phyloP scores from a whole-genome alignment of 2,888 invertebrate genomes.

The Epistrophe grossulariae region DNA sequence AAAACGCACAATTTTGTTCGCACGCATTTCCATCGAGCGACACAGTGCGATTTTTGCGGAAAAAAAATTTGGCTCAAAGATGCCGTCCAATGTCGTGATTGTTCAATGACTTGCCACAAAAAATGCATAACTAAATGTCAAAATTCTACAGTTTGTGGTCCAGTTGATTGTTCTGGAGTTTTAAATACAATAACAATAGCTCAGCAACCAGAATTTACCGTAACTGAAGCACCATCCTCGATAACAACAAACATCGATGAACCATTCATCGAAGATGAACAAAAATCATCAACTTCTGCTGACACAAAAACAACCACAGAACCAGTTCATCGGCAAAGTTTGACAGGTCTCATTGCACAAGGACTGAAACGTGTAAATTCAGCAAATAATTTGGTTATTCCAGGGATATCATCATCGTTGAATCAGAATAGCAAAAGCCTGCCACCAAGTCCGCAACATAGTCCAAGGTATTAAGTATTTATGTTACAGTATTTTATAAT shows the following conservation, averaged over 20 bases:
- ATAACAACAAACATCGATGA: slow-evolving; percentile 58
- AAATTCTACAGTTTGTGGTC: slow-evolving; percentile 87
- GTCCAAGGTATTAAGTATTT: slow-evolving; percentile 86
- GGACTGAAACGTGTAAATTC: slow-evolving; percentile 89
- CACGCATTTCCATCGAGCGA: slow-evolving; percentile 94
- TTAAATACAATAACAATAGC: slow-evolving; percentile 63
- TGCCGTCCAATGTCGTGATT: slow-evolving; percentile 95
- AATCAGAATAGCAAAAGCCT: slow-evolving; percentile 87
- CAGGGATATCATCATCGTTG: slow-evolving; percentile 85
- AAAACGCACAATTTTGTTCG: slow-evolving; percentile 91
- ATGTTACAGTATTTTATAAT: too few relatives aligned
- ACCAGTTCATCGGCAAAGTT: slow-evolving; percentile 81
- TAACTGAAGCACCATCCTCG: slow-evolving; percentile 81
- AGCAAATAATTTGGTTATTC: slow-evolving; percentile 88
- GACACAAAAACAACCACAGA: slow-evolving; percentile 74
- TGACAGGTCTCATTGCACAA: slow-evolving; percentile 84
- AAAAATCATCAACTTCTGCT: not conserved
- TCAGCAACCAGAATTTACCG: slow-evolving; percentile 84
- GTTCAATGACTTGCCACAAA: slow-evolving; percentile 96
- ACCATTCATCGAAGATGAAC: slow-evolving; percentile 16
- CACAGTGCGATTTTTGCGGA: slow-evolving; percentile 96
- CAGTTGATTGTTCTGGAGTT: slow-evolving; percentile 81
- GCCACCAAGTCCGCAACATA: slow-evolving; percentile 91
- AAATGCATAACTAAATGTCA: slow-evolving; percentile 96
- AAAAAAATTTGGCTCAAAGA: slow-evolving; percentile 99